Percentiles rank a stretch among this genome's conserved stretches.
Evolutionary conservation across 2,113 vertebrate species (phyloP).

Genomic region (Nesoenas mayeri): DNA sequence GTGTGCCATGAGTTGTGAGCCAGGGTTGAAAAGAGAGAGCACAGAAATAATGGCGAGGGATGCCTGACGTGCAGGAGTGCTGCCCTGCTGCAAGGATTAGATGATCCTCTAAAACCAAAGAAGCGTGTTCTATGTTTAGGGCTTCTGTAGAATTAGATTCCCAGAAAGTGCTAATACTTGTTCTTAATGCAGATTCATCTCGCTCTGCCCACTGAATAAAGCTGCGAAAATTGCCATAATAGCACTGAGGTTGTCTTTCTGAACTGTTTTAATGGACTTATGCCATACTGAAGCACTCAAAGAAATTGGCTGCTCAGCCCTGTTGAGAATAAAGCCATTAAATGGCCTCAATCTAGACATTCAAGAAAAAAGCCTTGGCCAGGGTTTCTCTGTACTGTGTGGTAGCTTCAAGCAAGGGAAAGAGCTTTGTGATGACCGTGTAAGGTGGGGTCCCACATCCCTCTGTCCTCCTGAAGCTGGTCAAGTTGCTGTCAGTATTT

Average conservation of each 20-base stretch:
- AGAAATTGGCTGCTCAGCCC: background rate
- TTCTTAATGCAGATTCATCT: conserved; percentile 17
- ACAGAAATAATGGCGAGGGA: background rate
- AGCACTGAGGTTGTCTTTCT: conserved; percentile 14
- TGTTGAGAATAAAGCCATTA: conserved; percentile 37
- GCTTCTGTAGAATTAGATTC: background rate
- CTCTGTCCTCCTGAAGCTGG: background rate
- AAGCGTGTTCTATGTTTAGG: background rate
- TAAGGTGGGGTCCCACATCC: background rate
- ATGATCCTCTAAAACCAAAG: background rate
- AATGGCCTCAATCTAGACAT: background rate
- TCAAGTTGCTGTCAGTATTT: background rate
- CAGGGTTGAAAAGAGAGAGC: background rate
- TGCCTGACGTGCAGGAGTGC: background rate
- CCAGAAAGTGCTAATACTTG: background rate
- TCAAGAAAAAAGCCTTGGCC: background rate
- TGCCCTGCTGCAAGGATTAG: background rate
- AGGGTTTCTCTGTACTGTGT: background rate
- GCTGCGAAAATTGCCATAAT: conserved; percentile 45
- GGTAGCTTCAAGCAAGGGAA: background rate
- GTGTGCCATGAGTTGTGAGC: background rate
- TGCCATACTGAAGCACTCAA: background rate
- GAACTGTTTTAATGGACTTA: background rate
- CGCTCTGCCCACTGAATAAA: background rate
- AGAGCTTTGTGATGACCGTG: background rate